Evolutionary conservation across 2,888 invertebrate genomes (phyloP).

Genomic region (Drosophila tanythrix): DNA sequence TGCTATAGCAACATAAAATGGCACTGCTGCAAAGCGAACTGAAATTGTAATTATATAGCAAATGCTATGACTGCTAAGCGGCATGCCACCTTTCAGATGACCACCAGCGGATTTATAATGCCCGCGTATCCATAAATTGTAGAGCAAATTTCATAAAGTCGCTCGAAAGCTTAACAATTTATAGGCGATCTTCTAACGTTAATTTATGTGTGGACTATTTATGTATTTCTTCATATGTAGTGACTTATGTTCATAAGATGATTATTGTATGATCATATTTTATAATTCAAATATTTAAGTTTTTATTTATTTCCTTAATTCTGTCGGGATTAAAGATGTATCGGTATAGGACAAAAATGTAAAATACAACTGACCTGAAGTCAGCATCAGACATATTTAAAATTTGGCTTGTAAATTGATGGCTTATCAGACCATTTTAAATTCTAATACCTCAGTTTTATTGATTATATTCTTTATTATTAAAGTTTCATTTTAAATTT

Average conservation of each 20-base stretch:
- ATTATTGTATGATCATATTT: not conserved
- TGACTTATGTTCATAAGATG: not conserved
- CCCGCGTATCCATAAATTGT: conserved; percentile 15
- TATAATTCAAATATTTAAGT: not conserved
- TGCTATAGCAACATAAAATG: conserved; percentile 48
- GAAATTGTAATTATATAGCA: conserved; percentile 76
- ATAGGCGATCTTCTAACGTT: not conserved
- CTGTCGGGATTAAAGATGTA: not conserved
- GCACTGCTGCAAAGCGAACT: conserved; percentile 63
- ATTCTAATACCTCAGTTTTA: not conserved
- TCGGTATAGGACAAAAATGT: not conserved
- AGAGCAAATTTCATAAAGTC: conserved; percentile 2
- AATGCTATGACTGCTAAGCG: conserved; percentile 50
- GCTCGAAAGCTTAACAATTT: not conserved
- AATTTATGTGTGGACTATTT: not conserved
- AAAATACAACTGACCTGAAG: not conserved
- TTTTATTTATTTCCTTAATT: not conserved
- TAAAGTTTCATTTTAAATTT: not conserved
- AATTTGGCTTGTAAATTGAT: not conserved
- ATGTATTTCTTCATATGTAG: not conserved
- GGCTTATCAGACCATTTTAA: not conserved
- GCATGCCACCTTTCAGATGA: conserved; percentile 41
- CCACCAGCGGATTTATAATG: conserved; percentile 49
- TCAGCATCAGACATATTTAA: not conserved
- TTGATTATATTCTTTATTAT: not conserved